phyloP scores from a whole-genome alignment of 2,113 vertebrate species.

The mouse (Mus musculus) region GRCm39 chr7:79485501-79486000 shows the following conservation, averaged over 20 bases:
- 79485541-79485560: not conserved
- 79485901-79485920: not conserved
- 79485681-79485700: not conserved
- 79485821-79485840: not conserved
- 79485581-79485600: not conserved
- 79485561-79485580: not conserved
- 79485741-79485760: rapidly evolving
- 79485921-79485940: not conserved
- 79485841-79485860: not conserved
- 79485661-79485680: not conserved
- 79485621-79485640: not conserved
- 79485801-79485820: not conserved
- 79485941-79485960: no score
- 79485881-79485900: not conserved
- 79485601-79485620: not conserved
- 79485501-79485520: not conserved
- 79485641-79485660: not conserved
- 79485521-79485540: not conserved
- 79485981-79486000: constrained; percentile 86
- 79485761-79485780: constrained; percentile 89
- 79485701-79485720: constrained; percentile 78
- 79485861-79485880: not conserved
- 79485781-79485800: constrained; percentile 91
- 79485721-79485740: constrained; percentile 80
- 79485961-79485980: constrained; percentile 83